phyloP scores from a whole-genome alignment of 2,888 invertebrate species.

The Eupithecia insigniata region DNA sequence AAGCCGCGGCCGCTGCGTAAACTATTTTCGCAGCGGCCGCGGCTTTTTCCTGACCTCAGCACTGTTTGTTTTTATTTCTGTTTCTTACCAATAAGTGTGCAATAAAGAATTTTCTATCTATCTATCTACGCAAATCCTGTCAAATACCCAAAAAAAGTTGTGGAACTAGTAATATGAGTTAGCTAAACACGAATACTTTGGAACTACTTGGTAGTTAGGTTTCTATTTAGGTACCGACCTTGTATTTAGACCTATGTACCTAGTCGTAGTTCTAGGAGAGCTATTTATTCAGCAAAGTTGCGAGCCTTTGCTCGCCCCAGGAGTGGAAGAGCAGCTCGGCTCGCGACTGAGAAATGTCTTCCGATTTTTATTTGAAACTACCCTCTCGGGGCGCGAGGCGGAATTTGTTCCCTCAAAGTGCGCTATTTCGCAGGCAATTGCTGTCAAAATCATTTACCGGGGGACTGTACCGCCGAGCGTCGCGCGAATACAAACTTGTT shows the following conservation, averaged over 20 bases:
- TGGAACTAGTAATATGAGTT: not conserved
- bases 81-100: no score
- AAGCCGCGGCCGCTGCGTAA: no score
- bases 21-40: no score
- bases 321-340: not conserved
- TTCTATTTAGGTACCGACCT: not conserved
- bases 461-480: not conserved
- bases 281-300: constrained; percentile 13
- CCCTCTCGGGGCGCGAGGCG: constrained; percentile 25
- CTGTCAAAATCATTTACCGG: constrained; percentile 40
- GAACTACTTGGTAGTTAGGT: not conserved
- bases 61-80: no score
- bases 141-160: no score
- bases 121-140: no score
- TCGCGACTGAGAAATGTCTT: constrained; percentile 25
- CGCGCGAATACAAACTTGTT: constrained; percentile 3
- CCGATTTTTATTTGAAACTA: constrained; percentile 32
- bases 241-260: no score
- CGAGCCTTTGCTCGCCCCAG: not conserved
- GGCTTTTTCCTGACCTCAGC: no score
- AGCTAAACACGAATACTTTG: not conserved
- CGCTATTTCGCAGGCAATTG: constrained; percentile 39
- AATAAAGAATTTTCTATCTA: no score
- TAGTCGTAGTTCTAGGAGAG: not conserved
- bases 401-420: constrained; percentile 39